These are phyloP conservation scores for Corynorhinus townsendii DNA, from an alignment of 2,113 vertebrate genomes.

Conservation along the genomic window DNA sequence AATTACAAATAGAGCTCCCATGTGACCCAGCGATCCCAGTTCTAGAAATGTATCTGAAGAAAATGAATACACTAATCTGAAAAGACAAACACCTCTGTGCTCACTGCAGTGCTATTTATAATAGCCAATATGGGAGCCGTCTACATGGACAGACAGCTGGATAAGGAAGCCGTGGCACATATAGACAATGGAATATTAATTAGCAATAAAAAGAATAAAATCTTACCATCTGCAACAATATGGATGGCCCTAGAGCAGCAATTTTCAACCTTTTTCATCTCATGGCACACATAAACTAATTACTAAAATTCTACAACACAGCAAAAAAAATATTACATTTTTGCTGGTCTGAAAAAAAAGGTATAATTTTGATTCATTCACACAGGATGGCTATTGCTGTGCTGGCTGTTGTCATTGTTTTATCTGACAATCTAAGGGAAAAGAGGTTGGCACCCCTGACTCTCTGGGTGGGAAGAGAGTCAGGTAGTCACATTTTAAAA, in stretches of 20 bases:
- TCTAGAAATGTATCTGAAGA: neutral
- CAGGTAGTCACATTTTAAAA: neutral
- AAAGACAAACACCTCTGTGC: neutral
- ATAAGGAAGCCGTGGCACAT: neutral
- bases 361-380: neutral
- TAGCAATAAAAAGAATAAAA: neutral
- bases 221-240: neutral
- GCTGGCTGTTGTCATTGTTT: neutral
- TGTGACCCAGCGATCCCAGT: neutral
- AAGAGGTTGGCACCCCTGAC: neutral
- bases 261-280: neutral
- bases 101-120: neutral
- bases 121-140: neutral
- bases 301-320: neutral
- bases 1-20: neutral
- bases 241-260: neutral
- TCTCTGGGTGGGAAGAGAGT: no score
- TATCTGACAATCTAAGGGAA: neutral
- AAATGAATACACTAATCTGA: neutral
- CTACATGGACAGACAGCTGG: neutral
- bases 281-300: neutral
- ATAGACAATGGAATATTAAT: neutral
- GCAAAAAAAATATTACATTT: neutral
- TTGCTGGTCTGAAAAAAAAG: neutral
- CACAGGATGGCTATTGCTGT: neutral